These are phyloP conservation scores for Actias luna DNA, from an alignment of 2,888 invertebrate species.

Conservation along the genomic window DNA sequence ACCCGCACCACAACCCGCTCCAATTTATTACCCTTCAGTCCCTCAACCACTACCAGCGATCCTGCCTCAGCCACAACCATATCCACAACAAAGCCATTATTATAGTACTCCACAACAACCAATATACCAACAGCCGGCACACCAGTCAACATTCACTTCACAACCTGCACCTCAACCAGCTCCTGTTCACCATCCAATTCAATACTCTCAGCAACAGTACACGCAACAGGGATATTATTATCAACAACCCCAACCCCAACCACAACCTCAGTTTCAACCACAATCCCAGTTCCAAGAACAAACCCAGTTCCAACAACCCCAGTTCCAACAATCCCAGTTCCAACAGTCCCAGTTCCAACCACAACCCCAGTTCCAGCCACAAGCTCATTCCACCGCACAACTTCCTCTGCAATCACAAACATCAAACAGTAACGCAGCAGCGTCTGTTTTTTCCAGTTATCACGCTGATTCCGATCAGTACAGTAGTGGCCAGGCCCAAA, in stretches of 20 bases:
- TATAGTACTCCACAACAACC: conserved; percentile 22
- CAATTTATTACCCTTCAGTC: conserved; percentile 21
- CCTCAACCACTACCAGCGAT: conserved; percentile 24
- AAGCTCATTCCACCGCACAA: conserved; percentile 25
- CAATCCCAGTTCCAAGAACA: conserved; percentile 27
- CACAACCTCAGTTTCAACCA: conserved; percentile 21
- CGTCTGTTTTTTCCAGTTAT: conserved; percentile 54
- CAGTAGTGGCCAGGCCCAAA: conserved; percentile 42
- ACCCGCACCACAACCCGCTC: conserved; percentile 19
- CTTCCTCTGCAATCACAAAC: conserved; percentile 46
- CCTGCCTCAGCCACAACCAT: conserved; percentile 21
- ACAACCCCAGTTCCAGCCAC: conserved; percentile 27
- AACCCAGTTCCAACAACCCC: conserved; percentile 29
- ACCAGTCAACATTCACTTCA: conserved; percentile 16
- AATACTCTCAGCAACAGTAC: conserved; percentile 33
- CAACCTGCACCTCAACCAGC: conserved; percentile 28
- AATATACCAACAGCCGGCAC: conserved; percentile 17
- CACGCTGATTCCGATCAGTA: conserved; percentile 69
- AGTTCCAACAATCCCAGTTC: conserved; percentile 29
- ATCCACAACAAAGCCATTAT: conserved; percentile 19
- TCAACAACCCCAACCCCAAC: conserved; percentile 31
- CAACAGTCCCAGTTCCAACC: conserved; percentile 25
- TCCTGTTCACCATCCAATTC: conserved; percentile 26
- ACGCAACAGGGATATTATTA: conserved; percentile 36
- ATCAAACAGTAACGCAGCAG: conserved; percentile 29